Evolutionary conservation across 2,888 invertebrate species (phyloP).

Genomic region (Callimorpha dominula): DNA sequence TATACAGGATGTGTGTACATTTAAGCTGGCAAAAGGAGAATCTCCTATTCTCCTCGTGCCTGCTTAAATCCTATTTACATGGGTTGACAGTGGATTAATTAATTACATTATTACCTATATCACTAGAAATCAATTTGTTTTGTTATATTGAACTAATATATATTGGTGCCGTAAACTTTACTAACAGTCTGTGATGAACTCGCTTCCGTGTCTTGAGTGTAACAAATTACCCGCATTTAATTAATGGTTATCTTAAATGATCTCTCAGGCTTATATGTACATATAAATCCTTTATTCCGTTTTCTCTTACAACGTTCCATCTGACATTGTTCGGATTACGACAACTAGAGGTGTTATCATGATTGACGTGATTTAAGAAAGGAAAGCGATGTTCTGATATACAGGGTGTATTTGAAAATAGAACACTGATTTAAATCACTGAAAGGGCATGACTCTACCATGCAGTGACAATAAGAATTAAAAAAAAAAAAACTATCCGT

Average conservation of each 20-base stretch:
- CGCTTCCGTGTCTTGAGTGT: conserved; percentile 55
- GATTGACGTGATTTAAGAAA: conserved; percentile 28
- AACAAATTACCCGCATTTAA: conserved; percentile 55
- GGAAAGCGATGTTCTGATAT: conserved; percentile 20
- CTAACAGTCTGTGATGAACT: conserved; percentile 30
- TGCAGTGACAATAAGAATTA: no score
- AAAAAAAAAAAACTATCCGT: no score
- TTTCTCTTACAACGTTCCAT: conserved; percentile 18
- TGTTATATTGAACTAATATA: no score
- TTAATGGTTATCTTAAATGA: conserved; percentile 36
- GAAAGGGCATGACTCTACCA: no score
- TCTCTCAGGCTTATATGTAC: conserved; percentile 15
- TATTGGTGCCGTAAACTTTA: conserved; percentile 15
- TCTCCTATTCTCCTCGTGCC: no score
- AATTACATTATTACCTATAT: neutral
- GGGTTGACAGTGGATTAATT: neutral
- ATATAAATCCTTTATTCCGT: conserved; percentile 22
- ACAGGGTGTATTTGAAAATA: no score
- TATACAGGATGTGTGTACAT: no score
- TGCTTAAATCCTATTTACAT: neutral
- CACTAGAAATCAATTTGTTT: no score
- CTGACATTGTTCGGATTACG: conserved; percentile 23
- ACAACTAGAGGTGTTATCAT: conserved; percentile 20
- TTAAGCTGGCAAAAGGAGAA: no score
- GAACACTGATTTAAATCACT: no score